phyloP scores from a whole-genome alignment of 2,797 vertebrate species.

The Cuculus canorus region DNA sequence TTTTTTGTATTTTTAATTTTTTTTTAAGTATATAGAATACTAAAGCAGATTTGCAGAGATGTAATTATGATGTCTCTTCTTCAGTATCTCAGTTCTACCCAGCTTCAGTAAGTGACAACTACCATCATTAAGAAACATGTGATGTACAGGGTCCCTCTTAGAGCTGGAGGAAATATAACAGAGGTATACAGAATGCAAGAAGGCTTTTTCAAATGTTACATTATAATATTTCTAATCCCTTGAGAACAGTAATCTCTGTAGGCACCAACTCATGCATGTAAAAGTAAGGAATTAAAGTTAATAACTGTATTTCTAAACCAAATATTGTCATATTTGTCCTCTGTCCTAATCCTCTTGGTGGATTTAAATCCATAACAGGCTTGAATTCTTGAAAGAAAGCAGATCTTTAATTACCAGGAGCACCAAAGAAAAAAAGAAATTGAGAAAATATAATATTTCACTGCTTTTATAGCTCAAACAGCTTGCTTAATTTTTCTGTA shows the following conservation, averaged over 20 bases:
- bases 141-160: neutral
- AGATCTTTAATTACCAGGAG: neutral
- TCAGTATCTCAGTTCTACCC: neutral
- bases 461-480: slow-evolving; percentile 12
- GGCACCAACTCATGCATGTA: slow-evolving; percentile 38
- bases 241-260: slow-evolving; percentile 28
- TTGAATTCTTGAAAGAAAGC: slow-evolving; percentile 21
- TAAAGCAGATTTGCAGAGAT: neutral
- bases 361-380: slow-evolving; percentile 33
- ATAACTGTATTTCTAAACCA: slow-evolving; percentile 59
- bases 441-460: slow-evolving; percentile 10
- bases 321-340: slow-evolving; percentile 56
- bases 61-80: neutral
- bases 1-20: too few species aligned
- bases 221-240: slow-evolving; percentile 39
- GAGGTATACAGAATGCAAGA: neutral
- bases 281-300: slow-evolving; percentile 50
- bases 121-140: neutral
- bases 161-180: neutral
- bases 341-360: slow-evolving; percentile 35
- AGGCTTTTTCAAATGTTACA: slow-evolving; percentile 3
- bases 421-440: neutral
- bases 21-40: neutral
- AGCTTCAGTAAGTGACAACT: neutral
- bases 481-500: slow-evolving; percentile 29